Conservation (phyloP, 1,140 invertebrate genomes). For the Heterodera schachtii region DNA sequence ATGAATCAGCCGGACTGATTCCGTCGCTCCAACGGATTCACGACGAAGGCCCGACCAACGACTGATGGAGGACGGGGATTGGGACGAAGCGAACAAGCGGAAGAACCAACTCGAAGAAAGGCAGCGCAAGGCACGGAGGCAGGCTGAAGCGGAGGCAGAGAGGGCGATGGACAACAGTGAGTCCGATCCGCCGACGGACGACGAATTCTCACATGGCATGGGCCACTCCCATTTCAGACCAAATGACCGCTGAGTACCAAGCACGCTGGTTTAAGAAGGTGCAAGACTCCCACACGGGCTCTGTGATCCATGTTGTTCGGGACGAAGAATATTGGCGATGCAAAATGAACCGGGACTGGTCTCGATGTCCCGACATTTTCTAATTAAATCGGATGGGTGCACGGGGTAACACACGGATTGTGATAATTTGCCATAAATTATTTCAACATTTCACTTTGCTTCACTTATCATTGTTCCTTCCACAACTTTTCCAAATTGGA, state of each 20-base stretch:
- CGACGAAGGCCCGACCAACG: slow-evolving; percentile 91
- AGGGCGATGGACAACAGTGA: slow-evolving; percentile 52
- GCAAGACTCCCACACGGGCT: slow-evolving; percentile 78
- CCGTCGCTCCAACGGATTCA: slow-evolving; percentile 90
- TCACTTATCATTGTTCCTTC: background rate
- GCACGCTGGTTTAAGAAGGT: slow-evolving; percentile 89
- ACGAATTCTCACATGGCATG: background rate
- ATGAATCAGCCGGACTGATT: slow-evolving; percentile 90
- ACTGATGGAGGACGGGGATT: slow-evolving; percentile 91
- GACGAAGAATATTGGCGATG: slow-evolving; percentile 85
- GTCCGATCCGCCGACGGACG: no score
- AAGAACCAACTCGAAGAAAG: slow-evolving; percentile 91
- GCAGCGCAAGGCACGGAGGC: slow-evolving; percentile 72
- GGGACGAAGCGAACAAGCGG: slow-evolving; percentile 92
- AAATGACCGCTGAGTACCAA: slow-evolving; percentile 77
- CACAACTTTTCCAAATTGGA: background rate
- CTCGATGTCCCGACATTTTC: slow-evolving; percentile 82
- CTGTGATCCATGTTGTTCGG: slow-evolving; percentile 81
- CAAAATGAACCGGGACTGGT: slow-evolving; percentile 86
- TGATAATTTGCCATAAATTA: background rate
- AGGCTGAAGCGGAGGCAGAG: slow-evolving; percentile 60
- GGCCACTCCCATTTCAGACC: slow-evolving; percentile 69
- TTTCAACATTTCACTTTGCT: background rate
- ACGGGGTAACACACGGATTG: background rate
- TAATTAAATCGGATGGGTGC: slow-evolving; percentile 19